Percentiles rank a stretch among this genome's conserved stretches.
These are phyloP conservation scores for Oxycera nigricornis DNA, from an alignment of 2,888 invertebrate species.

Conservation along the genomic window DNA sequence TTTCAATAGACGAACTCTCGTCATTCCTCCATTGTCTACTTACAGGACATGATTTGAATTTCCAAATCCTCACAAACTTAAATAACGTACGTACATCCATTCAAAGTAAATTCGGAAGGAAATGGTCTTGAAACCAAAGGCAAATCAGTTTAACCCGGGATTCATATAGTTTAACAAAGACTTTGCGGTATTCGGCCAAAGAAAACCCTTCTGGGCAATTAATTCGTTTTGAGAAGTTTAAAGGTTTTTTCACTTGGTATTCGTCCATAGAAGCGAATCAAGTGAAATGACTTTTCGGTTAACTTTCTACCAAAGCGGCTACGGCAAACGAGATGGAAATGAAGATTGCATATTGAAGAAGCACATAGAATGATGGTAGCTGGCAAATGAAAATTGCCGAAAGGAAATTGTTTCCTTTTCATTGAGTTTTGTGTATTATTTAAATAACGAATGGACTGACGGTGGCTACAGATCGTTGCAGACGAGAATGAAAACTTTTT, in stretches of 20 bases:
- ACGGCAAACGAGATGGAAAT: not conserved
- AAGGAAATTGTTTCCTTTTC: conserved; percentile 37
- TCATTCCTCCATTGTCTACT: no score
- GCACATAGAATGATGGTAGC: not conserved
- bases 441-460: not conserved
- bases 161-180: conserved; percentile 3
- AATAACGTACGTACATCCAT: not conserved
- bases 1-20: no score
- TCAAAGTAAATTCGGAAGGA: conserved; percentile 20
- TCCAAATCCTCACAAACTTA: no score
- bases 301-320: not conserved
- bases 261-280: conserved; percentile 24
- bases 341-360: not conserved
- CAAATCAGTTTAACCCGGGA: not conserved
- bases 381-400: conserved; percentile 1
- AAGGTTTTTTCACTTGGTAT: conserved; percentile 8
- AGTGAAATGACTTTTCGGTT: conserved; percentile 33
- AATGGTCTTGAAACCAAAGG: conserved; percentile 18
- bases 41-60: no score
- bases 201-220: conserved; percentile 34
- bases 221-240: conserved; percentile 30
- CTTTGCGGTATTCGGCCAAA: conserved; percentile 1
- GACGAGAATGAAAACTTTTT: no score
- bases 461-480: no score
- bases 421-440: conserved; percentile 30